Evolutionary conservation across 2,113 vertebrate genomes (phyloP).

Genomic region (Sigmodon hispidus): DNA sequence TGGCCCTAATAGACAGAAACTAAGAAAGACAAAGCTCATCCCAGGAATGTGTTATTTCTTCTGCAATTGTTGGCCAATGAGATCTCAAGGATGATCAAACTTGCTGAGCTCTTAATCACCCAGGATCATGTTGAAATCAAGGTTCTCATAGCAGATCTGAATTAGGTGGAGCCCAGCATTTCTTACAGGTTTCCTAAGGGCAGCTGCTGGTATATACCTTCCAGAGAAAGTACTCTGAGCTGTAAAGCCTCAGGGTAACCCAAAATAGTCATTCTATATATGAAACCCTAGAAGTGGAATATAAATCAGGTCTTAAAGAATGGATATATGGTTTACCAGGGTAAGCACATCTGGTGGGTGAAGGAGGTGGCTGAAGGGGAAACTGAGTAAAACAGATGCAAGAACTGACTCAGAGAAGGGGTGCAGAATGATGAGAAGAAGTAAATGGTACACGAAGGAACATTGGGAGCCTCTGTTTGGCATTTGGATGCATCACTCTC

Average conservation of each 20-base stretch:
- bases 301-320: not conserved
- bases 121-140: not conserved
- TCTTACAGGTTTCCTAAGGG: too few species aligned
- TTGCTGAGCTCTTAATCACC: fast-evolving
- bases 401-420: not conserved
- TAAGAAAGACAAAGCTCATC: not conserved
- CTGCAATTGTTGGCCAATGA: not conserved
- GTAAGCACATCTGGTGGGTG: not conserved
- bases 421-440: not conserved
- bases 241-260: not conserved
- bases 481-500: not conserved
- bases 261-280: not conserved
- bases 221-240: not conserved
- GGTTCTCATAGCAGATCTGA: not conserved
- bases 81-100: not conserved
- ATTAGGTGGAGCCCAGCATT: not conserved
- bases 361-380: not conserved
- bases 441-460: not conserved
- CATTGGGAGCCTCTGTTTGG: too few species aligned
- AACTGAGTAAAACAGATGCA: not conserved
- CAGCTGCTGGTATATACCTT: fast-evolving
- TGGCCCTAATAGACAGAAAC: not conserved
- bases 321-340: not conserved
- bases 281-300: not conserved
- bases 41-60: not conserved